Evolutionary conservation across 2,888 invertebrate species (phyloP), one percentile per base, ranked within the genome.

Genomic region (Sepiola atlantica): DNA sequence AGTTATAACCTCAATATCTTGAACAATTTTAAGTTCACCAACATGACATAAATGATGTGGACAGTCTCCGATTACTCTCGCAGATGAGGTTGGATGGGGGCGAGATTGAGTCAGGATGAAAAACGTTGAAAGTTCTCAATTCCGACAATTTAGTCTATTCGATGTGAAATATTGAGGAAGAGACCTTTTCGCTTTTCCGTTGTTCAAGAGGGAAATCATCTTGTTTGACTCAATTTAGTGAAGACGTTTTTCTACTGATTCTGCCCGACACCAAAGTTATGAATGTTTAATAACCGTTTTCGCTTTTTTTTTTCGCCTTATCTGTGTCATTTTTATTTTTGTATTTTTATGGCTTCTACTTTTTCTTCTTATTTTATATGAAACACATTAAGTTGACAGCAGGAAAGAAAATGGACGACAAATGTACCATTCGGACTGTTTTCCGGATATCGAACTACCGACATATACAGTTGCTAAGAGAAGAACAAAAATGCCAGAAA

Each of bases 331-430:
- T 21, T 57, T 57, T 57, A 57, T 21, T 57, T 57, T 57, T 57
- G 16, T 57, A 57, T 16, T 57, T 21, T 77, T 12, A 0, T n/a
- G 16, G n/a, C 18, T 61, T 61, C 61, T 61, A 14, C n/a, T 18
- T 3, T n/a, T 77, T 77, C 12, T n/a, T 77, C 18, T 77, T 77
- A n/a, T 16, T 21, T 14, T n/a, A 16, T 18, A 32, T 77, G n/a
- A 77, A 77, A 28, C 77, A 77, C 77, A 77, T 77, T 77, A 77
- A 77, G n/a, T 77, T 77, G 77, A 77, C 77, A 77, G 77, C 77
- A 77, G 77, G 77, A 77, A 77, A 77, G 77, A 77, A 45, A 77
- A 77, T 77, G n/a, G 77, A 77, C 77, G 14, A 77, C 77, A 32
- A 77, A 77, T 77, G 77, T 18, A 77, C n/a, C 77, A n/a, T 4